These are phyloP conservation scores for Vicugna pacos DNA, from an alignment of 2,113 vertebrate species.

Conservation along the genomic window DNA sequence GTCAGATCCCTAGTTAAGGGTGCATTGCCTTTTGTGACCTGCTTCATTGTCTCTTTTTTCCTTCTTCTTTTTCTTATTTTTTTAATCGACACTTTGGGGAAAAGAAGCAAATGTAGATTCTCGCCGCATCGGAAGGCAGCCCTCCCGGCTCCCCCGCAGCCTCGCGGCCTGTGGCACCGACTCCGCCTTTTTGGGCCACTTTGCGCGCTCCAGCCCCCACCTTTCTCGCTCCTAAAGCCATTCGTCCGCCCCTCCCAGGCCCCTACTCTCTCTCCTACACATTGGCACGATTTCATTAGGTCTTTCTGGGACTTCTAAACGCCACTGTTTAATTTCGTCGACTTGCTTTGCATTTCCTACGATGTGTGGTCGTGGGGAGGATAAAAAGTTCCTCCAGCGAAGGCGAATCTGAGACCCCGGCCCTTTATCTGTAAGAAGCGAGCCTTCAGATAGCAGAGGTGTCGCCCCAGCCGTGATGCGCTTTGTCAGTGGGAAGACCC, in stretches of 20 bases:
- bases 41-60: neutral
- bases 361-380: neutral
- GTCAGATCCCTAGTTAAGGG: neutral
- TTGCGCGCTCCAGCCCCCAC: neutral
- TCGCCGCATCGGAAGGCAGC: neutral
- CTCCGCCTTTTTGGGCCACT: constrained; percentile 34
- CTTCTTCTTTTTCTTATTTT: too few species aligned
- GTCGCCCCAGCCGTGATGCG: constrained; percentile 35
- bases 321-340: constrained; percentile 14
- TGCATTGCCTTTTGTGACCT: neutral
- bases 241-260: fast-evolving
- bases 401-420: neutral
- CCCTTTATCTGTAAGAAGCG: constrained; percentile 7
- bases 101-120: neutral
- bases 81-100: neutral
- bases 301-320: neutral
- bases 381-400: neutral
- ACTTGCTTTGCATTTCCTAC: neutral
- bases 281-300: neutral
- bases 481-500: constrained; percentile 71
- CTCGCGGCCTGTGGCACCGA: neutral
- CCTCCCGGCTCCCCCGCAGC: neutral
- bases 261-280: neutral
- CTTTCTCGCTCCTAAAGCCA: constrained; percentile 56
- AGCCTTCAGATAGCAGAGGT: constrained; percentile 21